Evolutionary conservation across 2,888 invertebrate genomes (phyloP).

Genomic region (Cerceris rybyensis): DNA sequence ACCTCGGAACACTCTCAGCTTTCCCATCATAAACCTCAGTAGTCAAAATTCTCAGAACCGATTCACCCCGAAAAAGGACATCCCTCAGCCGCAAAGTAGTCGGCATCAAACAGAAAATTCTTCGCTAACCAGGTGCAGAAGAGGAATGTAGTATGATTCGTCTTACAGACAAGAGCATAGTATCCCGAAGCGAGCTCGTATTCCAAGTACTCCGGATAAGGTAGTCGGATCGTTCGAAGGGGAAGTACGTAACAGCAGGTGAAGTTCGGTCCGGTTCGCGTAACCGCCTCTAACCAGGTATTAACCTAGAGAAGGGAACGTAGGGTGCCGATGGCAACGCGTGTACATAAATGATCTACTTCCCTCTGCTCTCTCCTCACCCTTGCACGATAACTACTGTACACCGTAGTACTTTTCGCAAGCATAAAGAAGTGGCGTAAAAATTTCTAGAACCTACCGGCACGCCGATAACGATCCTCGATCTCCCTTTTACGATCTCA

Average conservation of each 20-base stretch:
- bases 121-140: constrained; percentile 7
- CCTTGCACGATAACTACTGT: constrained; percentile 26
- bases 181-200: not conserved
- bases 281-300: constrained; percentile 37
- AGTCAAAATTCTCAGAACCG: too few species aligned
- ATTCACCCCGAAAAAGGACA: too few species aligned
- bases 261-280: constrained; percentile 29
- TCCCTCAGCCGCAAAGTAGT: too few species aligned
- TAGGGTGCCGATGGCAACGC: constrained; percentile 21
- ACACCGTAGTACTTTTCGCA: constrained; percentile 26
- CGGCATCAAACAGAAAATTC: not conserved
- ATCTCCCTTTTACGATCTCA: constrained; percentile 44
- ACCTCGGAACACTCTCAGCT: too few species aligned
- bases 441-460: constrained; percentile 23
- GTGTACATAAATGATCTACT: constrained; percentile 23
- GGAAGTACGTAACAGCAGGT: constrained; percentile 5
- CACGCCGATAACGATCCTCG: constrained; percentile 37
- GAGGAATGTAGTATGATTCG: not conserved
- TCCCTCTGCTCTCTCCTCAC: not conserved
- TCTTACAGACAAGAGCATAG: constrained; percentile 10
- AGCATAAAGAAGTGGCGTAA: constrained; percentile 40
- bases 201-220: constrained; percentile 10
- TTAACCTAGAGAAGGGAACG: constrained; percentile 24
- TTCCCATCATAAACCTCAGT: too few species aligned
- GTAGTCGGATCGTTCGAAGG: constrained; percentile 29